A percentile compares a stretch with the other conserved stretches of the same genome.
These are phyloP conservation scores for Drosophila seclusa DNA, from an alignment of 2,888 invertebrate genomes.

Conservation along the genomic window DNA sequence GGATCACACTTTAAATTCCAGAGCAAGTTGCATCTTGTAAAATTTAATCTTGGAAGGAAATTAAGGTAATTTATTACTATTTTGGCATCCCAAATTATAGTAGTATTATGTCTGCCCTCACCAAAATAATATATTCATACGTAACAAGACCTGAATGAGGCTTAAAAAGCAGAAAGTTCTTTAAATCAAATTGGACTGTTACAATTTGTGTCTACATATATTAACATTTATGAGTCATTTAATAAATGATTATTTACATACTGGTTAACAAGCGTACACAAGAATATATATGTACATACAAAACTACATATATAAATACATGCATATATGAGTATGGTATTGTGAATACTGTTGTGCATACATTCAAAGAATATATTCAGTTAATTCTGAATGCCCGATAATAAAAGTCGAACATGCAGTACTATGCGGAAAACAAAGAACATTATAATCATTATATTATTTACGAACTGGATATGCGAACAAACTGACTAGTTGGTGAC, in stretches of 20 bases:
- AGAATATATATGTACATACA: background rate
- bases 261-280: slow-evolving; percentile 15
- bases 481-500: slow-evolving; percentile 45
- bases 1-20: slow-evolving; percentile 41
- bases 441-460: slow-evolving; percentile 50
- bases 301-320: slow-evolving; percentile 1
- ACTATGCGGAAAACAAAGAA: slow-evolving; percentile 38
- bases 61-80: slow-evolving; percentile 34
- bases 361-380: slow-evolving; percentile 58
- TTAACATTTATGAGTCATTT: slow-evolving; percentile 77
- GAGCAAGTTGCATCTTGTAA: slow-evolving; percentile 24
- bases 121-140: background rate
- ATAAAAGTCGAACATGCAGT: slow-evolving; percentile 62
- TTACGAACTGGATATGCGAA: slow-evolving; percentile 25
- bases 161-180: background rate
- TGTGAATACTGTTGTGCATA: slow-evolving; percentile 5
- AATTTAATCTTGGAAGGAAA: slow-evolving; percentile 43
- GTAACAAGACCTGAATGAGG: background rate
- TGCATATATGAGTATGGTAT: slow-evolving; percentile 4
- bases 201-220: slow-evolving; percentile 41
- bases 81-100: slow-evolving; percentile 13
- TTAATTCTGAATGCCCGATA: slow-evolving; percentile 69
- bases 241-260: slow-evolving; percentile 70
- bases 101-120: slow-evolving; percentile 7
- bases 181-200: slow-evolving; percentile 7